A percentile compares a stretch with the other conserved stretches of the same genome.
These are phyloP conservation scores for Drosophila pseudotalamancana DNA, from an alignment of 2,888 invertebrate species.

Conservation along the genomic window DNA sequence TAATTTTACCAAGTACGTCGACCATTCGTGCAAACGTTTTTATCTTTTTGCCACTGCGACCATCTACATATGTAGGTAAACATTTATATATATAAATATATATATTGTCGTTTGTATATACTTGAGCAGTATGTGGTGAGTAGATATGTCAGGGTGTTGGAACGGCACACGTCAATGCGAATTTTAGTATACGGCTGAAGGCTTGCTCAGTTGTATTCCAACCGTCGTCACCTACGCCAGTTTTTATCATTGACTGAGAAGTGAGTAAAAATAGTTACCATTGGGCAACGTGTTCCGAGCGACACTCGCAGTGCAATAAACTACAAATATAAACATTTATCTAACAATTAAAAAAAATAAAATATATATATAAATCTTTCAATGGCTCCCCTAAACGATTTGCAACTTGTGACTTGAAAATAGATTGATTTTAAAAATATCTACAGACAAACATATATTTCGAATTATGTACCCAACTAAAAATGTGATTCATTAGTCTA, in stretches of 20 bases:
- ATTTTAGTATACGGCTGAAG: slow-evolving; percentile 24
- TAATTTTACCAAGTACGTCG: slow-evolving; percentile 30
- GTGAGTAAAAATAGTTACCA: slow-evolving; percentile 46
- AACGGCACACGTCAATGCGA: slow-evolving; percentile 44
- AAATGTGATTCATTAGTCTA: slow-evolving; percentile 10
- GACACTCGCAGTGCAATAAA: slow-evolving; percentile 4
- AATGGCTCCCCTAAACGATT: neutral
- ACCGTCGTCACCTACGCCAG: slow-evolving; percentile 56
- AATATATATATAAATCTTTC: neutral
- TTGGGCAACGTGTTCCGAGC: slow-evolving; percentile 1
- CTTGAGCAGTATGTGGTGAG: neutral
- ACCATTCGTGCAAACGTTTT: slow-evolving; percentile 34
- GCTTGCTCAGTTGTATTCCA: slow-evolving; percentile 56
- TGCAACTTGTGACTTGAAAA: neutral
- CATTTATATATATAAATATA: slow-evolving; percentile 4
- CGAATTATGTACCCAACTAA: neutral
- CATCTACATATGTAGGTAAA: slow-evolving; percentile 18
- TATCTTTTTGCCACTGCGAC: slow-evolving; percentile 34
- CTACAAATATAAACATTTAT: neutral
- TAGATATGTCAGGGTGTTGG: slow-evolving; percentile 11
- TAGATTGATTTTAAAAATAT: neutral
- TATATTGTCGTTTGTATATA: neutral
- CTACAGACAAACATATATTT: neutral
- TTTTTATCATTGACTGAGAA: slow-evolving; percentile 27
- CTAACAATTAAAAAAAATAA: neutral